Conservation (phyloP, 2,888 invertebrate species). For the Matsumyia berberina region DNA sequence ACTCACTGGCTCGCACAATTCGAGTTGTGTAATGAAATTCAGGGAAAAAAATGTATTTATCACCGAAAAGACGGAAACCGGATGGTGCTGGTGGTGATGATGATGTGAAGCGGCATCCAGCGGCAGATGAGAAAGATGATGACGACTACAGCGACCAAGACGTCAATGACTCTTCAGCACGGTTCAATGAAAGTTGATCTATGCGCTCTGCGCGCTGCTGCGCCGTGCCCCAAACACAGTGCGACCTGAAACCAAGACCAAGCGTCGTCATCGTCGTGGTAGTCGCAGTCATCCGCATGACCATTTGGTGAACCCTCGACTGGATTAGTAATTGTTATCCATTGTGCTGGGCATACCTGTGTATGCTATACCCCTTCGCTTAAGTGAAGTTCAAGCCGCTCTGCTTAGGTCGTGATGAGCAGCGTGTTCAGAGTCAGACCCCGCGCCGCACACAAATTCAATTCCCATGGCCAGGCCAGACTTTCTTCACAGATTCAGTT, state of each 20-base stretch:
- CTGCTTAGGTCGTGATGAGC: constrained; percentile 69
- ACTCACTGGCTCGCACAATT: too few species aligned
- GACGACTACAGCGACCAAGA: constrained; percentile 34
- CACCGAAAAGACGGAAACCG: constrained; percentile 69
- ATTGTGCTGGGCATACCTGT: constrained; percentile 33
- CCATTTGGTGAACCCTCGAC: constrained; percentile 63
- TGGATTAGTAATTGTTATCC: constrained; percentile 42
- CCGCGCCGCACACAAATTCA: constrained; percentile 25
- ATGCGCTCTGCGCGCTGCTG: constrained; percentile 33
- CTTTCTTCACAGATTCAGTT: constrained; percentile 57
- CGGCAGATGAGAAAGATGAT: constrained; percentile 53
- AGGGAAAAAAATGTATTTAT: constrained; percentile 65
- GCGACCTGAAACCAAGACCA: constrained; percentile 46
- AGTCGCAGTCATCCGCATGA: constrained; percentile 34
- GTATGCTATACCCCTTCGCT: constrained; percentile 26
- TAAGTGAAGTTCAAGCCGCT: constrained; percentile 66
- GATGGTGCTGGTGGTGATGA: constrained; percentile 56
- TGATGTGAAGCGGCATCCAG: constrained; percentile 43
- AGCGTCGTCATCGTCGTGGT: constrained; percentile 24
- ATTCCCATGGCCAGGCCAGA: constrained; percentile 68
- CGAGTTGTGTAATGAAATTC: constrained; percentile 51
- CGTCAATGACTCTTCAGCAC: constrained; percentile 70
- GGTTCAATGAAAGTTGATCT: constrained; percentile 75
- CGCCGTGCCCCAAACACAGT: constrained; percentile 41
- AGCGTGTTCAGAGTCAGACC: constrained; percentile 24